Evolutionary conservation across 2,888 invertebrate genomes (phyloP).

Genomic region (Cloeon dipterum): DNA sequence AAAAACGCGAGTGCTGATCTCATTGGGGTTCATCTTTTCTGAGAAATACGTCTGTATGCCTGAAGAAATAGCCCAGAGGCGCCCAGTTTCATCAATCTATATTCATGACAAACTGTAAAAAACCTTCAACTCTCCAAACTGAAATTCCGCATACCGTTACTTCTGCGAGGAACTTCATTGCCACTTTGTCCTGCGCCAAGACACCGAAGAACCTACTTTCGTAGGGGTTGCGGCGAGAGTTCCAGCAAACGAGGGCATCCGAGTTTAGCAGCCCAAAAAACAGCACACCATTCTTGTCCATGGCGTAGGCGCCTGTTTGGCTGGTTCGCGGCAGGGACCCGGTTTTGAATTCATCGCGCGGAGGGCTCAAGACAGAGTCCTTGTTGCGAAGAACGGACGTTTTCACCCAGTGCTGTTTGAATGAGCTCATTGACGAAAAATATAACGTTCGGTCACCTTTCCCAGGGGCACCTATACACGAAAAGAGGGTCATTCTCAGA

Average conservation of each 20-base stretch:
- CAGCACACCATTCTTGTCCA: slow-evolving; percentile 15
- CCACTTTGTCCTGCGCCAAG: slow-evolving; percentile 9
- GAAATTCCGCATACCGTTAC: too few relatives aligned
- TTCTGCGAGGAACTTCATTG: slow-evolving; percentile 3
- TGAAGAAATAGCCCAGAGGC: slow-evolving; percentile 46
- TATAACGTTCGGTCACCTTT: slow-evolving; percentile 23
- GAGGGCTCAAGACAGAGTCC: neutral
- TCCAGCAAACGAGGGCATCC: slow-evolving; percentile 18
- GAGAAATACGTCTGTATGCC: slow-evolving; percentile 62
- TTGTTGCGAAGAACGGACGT: slow-evolving; percentile 11
- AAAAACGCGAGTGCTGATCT: slow-evolving; percentile 43
- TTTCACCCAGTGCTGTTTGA: slow-evolving; percentile 36
- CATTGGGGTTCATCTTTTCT: slow-evolving; percentile 36
- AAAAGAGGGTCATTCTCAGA: too few relatives aligned
- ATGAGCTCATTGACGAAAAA: slow-evolving; percentile 44
- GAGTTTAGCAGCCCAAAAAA: slow-evolving; percentile 16
- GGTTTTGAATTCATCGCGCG: slow-evolving; percentile 1
- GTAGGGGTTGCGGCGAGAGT: slow-evolving; percentile 15
- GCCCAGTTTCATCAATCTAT: slow-evolving; percentile 22
- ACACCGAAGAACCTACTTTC: slow-evolving; percentile 15
- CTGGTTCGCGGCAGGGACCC: slow-evolving; percentile 9
- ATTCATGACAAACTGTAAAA: too few relatives aligned
- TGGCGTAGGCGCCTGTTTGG: slow-evolving; percentile 14
- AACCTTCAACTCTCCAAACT: too few relatives aligned
- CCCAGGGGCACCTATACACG: too few relatives aligned